Base-by-base conservation (phyloP, 2,797 vertebrate genomes). In the Poeciliopsis presidionis region DNA sequence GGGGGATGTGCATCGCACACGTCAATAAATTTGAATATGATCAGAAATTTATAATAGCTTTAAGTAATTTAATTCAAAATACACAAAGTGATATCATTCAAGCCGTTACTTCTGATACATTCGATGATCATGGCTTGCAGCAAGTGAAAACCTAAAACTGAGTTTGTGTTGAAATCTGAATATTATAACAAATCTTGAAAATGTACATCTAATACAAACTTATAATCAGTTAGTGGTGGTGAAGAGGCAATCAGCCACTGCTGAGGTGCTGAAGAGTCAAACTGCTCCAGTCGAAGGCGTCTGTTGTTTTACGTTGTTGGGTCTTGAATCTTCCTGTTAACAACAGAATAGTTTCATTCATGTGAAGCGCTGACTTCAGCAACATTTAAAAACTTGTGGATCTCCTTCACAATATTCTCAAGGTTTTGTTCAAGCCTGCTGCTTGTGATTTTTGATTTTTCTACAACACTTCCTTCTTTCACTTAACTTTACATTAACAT, bases 1-100 rank as follows among this genome's bases (percentile, higher is more conserved):
- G 51, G 87, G 82, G 82, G 84, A 72, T 90, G 90, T 77, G 72
- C 36, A 53, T 86, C 85, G 88, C 88, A 90, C 92, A 59, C 5
- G 9, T 70, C 41, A 45, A 28, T 70, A 45, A n/a, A 43, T 70
- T 45, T 28, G 41, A 57, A 4, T n/a, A 28, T 57, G 25, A n/a
- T 4, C 25, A 57, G 53, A 39, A 5, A 39, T 39, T 39, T 39
- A 5, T 39, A 39, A 39, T 5, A 39, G 5, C 36, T 39, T 39
- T 36, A 36, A 36, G 36, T 43, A 67, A 67, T 41, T 41, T 18
- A 41, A 41, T 67, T 67, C 36, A 12, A 41, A 12, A 25, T 9
- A 12, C 20, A 41, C 3, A 4, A 8, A 65, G 7, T 39, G 33
- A 41, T 41, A 25, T 67, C 2, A 12, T 67, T 41, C 18, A 22